Conservation (phyloP, 2,797 vertebrate species). For the Cossypha niveicapilla region DNA sequence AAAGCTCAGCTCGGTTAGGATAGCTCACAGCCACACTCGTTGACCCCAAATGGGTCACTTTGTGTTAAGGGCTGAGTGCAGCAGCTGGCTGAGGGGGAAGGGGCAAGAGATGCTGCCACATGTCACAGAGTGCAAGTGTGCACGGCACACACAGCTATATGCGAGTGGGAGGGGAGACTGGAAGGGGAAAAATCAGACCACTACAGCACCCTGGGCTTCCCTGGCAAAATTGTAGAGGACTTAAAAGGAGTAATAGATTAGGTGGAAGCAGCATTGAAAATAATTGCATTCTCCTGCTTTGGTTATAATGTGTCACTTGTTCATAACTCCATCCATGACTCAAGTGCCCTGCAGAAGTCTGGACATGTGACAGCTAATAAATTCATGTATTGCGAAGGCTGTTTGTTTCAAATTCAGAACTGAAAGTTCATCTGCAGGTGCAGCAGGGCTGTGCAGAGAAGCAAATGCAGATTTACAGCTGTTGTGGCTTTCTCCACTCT, state of each 20-base stretch:
- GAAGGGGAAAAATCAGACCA: neutral
- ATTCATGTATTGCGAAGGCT: slow-evolving; percentile 28
- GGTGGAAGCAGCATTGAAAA: slow-evolving; percentile 5
- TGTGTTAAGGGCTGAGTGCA: neutral
- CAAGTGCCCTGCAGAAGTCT: slow-evolving; percentile 18
- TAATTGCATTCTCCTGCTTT: neutral
- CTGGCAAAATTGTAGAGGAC: neutral
- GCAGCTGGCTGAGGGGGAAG: neutral
- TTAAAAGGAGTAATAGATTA: neutral
- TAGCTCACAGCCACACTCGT: neutral
- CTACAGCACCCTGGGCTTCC: neutral
- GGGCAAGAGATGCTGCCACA: neutral
- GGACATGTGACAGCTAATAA: slow-evolving; percentile 42
- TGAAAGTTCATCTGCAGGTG: slow-evolving; percentile 64
- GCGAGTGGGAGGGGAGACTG: neutral
- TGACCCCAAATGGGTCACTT: neutral
- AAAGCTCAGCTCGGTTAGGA: neutral
- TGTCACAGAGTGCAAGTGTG: neutral
- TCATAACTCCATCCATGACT: slow-evolving; percentile 2
- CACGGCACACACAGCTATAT: accelerated
- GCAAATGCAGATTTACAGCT: slow-evolving; percentile 59
- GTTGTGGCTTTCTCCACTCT: neutral
- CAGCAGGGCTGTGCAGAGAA: slow-evolving; percentile 22
- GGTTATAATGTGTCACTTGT: neutral
- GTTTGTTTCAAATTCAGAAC: slow-evolving; percentile 31